Evolutionary conservation across 23 tunicate species (phyloP).

Genomic region (Phallusia fumigata): DNA sequence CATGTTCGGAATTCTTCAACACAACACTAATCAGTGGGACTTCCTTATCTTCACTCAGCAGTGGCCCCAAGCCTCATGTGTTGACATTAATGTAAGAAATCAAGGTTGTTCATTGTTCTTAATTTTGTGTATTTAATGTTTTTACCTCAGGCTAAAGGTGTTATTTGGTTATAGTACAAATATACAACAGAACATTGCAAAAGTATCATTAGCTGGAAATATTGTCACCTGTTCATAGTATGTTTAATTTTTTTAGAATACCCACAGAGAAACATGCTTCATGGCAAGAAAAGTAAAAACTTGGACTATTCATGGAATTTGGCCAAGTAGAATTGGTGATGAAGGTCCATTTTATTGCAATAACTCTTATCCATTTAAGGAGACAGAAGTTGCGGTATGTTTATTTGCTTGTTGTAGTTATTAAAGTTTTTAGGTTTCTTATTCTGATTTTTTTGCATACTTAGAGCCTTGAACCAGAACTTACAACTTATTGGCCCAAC

Average conservation of each 20-base stretch:
- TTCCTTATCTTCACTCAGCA: slow-evolving; percentile 63
- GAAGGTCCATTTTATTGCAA: slow-evolving; percentile 56
- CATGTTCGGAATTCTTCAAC: slow-evolving; percentile 38
- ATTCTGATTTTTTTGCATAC: neutral
- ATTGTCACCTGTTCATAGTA: too few relatives aligned
- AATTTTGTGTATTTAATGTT: too few relatives aligned
- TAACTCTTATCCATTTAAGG: slow-evolving; percentile 52
- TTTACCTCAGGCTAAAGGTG: too few relatives aligned
- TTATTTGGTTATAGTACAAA: too few relatives aligned
- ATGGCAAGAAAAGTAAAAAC: slow-evolving; percentile 34
- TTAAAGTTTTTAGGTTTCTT: neutral
- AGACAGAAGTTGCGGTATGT: slow-evolving; percentile 30
- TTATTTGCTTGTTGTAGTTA: neutral
- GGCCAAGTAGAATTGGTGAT: slow-evolving; percentile 41
- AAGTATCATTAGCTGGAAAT: too few relatives aligned
- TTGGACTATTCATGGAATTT: slow-evolving; percentile 72
- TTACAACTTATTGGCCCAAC: slow-evolving; percentile 43
- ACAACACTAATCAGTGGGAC: slow-evolving; percentile 48
- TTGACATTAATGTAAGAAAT: slow-evolving; percentile 70
- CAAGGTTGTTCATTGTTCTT: too few relatives aligned
- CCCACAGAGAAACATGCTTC: slow-evolving; percentile 23
- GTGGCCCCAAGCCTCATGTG: slow-evolving; percentile 74
- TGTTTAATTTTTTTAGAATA: neutral
- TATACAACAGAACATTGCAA: too few relatives aligned
- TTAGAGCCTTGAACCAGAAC: slow-evolving; percentile 27